Evolutionary conservation across 2,888 invertebrate species (phyloP).

Genomic region (Beris chalybata): DNA sequence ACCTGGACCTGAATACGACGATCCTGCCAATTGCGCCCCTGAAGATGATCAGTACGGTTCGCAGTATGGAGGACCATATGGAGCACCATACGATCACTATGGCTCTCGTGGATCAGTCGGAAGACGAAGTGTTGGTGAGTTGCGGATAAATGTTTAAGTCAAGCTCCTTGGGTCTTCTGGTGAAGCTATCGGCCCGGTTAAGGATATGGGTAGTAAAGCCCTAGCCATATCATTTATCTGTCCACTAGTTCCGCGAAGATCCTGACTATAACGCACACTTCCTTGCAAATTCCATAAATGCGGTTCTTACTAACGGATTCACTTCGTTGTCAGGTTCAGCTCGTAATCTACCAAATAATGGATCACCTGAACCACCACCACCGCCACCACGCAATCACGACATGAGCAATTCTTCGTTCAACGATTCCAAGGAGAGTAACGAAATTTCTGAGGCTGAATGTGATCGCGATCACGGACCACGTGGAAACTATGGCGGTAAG

Average conservation of each 20-base stretch:
- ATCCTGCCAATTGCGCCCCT: constrained; percentile 88
- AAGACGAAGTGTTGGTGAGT: constrained; percentile 61
- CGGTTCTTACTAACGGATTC: too few relatives aligned
- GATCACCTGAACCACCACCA: constrained; percentile 69
- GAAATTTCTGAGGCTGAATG: constrained; percentile 93
- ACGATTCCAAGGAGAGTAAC: constrained; percentile 92
- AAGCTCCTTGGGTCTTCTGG: not conserved
- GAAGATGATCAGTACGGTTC: constrained; percentile 91
- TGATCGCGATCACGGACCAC: constrained; percentile 80
- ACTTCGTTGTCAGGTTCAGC: constrained; percentile 50
- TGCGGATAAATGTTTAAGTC: not conserved
- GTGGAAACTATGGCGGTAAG: constrained; percentile 81
- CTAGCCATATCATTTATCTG: not conserved
- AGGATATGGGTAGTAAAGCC: not conserved
- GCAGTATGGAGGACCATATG: constrained; percentile 72
- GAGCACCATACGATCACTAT: constrained; percentile 87
- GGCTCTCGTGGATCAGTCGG: constrained; percentile 84
- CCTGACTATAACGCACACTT: too few relatives aligned
- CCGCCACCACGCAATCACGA: constrained; percentile 85
- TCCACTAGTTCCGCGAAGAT: not conserved
- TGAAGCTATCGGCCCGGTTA: not conserved
- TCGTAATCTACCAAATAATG: constrained; percentile 56
- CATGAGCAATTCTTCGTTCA: constrained; percentile 78
- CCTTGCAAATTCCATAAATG: too few relatives aligned
- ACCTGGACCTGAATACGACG: constrained; percentile 85